A percentile compares a stretch with the other conserved stretches of the same genome.
Conservation (phyloP, 2,797 vertebrate species). For the Pipistrellus pygmaeus region DNA sequence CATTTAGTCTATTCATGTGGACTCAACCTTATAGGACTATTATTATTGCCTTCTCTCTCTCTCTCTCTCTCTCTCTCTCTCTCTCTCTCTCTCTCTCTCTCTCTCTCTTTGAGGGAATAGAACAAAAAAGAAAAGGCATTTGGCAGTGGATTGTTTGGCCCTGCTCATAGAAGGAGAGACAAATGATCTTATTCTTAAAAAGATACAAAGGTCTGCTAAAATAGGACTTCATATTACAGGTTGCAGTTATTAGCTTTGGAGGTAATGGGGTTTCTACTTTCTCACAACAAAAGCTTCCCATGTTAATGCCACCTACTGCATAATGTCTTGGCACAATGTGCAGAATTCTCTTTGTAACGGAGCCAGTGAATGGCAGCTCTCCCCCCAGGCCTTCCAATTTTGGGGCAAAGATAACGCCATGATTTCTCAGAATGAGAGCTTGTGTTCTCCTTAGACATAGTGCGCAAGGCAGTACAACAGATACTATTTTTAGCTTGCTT, state of each 20-base stretch:
- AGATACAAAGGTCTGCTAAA: conserved; percentile 70
- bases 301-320: conserved; percentile 52
- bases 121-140: conserved; percentile 48
- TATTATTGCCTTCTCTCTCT: conserved; percentile 65
- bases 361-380: conserved; percentile 51
- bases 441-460: conserved; percentile 51
- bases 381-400: conserved; percentile 27
- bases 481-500: conserved; percentile 61
- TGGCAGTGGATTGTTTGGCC: conserved; percentile 32
- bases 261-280: conserved; percentile 54
- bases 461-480: conserved; percentile 42
- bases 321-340: conserved; percentile 53
- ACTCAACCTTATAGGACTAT: conserved; percentile 65
- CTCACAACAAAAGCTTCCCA: conserved; percentile 63
- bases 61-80: conserved; percentile 9
- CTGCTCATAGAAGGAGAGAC: conserved; percentile 44
- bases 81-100: too few relatives aligned
- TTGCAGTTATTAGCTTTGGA: conserved; percentile 70
- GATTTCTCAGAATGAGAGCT: conserved; percentile 58
- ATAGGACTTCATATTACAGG: conserved; percentile 66
- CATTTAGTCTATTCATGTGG: conserved; percentile 67
- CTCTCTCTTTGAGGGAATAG: neutral
- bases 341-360: conserved; percentile 63
- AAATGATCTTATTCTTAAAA: conserved; percentile 70
- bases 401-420: conserved; percentile 67